Percentiles rank a stretch among this genome's conserved stretches.
These are phyloP conservation scores for Cotesia typhae DNA, from an alignment of 1,140 invertebrate species.

Conservation along the genomic window DNA sequence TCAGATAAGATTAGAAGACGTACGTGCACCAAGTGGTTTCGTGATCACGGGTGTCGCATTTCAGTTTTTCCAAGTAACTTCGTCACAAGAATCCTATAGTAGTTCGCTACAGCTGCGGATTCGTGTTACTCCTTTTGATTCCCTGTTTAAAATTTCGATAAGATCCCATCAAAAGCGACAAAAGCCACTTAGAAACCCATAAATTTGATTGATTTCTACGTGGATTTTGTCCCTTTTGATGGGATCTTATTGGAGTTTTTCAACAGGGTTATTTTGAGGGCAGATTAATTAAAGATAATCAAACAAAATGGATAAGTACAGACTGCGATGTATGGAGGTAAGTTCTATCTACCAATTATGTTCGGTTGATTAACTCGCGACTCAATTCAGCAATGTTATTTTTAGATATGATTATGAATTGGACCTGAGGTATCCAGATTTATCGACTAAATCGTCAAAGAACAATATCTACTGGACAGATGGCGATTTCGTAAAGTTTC, in stretches of 20 bases:
- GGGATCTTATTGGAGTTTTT: too few species aligned
- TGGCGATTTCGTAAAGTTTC: background rate
- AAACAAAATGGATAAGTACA: background rate
- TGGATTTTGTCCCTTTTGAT: too few species aligned
- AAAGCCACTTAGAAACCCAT: too few species aligned
- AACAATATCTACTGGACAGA: background rate
- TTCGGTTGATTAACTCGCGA: background rate
- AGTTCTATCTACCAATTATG: background rate
- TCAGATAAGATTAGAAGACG: background rate
- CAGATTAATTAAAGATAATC: background rate
- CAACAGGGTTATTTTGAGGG: background rate
- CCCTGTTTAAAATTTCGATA: too few species aligned
- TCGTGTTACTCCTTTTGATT: background rate
- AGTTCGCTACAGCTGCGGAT: background rate
- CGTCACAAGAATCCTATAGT: background rate
- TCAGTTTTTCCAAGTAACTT: background rate
- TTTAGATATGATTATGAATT: too few species aligned
- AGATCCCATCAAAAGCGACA: too few species aligned
- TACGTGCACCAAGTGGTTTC: background rate
- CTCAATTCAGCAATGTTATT: background rate
- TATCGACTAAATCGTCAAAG: background rate
- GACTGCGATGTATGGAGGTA: background rate
- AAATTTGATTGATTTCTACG: too few species aligned
- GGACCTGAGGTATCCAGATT: too few species aligned
- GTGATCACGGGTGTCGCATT: background rate